Evolutionary conservation across 1,140 invertebrate species (phyloP).

Genomic region (Araneus ventricosus): DNA sequence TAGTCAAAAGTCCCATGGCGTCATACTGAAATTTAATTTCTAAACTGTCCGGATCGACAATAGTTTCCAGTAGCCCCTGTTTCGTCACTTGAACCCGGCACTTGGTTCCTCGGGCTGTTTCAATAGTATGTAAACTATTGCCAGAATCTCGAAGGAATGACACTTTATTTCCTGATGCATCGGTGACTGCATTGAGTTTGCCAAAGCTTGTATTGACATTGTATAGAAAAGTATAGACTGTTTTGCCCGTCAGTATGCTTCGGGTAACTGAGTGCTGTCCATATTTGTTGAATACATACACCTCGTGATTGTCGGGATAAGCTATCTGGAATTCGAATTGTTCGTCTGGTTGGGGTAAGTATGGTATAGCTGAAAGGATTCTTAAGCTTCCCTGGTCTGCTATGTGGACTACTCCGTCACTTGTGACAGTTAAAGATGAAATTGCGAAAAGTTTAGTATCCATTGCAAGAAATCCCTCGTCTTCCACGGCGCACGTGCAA

Average conservation of each 20-base stretch:
- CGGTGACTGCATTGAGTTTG: conserved; percentile 94
- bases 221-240: conserved; percentile 95
- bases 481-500: conserved; percentile 74
- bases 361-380: conserved; percentile 94
- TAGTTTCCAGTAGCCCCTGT: conserved; percentile 89
- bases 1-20: conserved; percentile 89
- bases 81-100: conserved; percentile 88
- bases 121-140: conserved; percentile 93
- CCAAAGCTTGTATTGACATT: conserved; percentile 98
- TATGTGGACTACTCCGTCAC: conserved; percentile 95
- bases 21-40: conserved; percentile 96
- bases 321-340: conserved; percentile 95
- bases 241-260: conserved; percentile 95
- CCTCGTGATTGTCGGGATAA: conserved; percentile 96
- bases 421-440: conserved; percentile 94
- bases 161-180: conserved; percentile 95
- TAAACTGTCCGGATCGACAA: conserved; percentile 94
- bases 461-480: conserved; percentile 75
- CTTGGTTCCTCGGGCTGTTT: conserved; percentile 96
- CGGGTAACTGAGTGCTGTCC: conserved; percentile 95
- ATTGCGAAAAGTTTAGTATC: conserved; percentile 93
- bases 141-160: conserved; percentile 92
- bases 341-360: conserved; percentile 88
- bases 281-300: conserved; percentile 97
- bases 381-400: conserved; percentile 92